Evolutionary conservation across 35 echinoderm and acorn worm species (phyloP).

Genomic region (Heliocidaris erythrogramma): DNA sequence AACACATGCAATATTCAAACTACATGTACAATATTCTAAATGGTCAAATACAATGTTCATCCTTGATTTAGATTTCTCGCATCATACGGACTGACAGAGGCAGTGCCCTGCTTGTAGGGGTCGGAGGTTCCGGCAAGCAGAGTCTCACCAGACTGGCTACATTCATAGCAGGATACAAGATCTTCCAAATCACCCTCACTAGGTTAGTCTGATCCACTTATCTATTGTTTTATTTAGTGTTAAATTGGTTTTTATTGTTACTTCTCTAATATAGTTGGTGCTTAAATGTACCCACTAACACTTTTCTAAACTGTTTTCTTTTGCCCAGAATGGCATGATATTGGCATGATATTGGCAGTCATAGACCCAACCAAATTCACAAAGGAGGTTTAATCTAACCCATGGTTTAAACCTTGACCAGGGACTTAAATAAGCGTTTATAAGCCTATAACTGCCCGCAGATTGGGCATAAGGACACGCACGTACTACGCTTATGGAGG

Average conservation of each 20-base stretch:
- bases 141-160: constrained; percentile 91
- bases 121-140: constrained; percentile 97
- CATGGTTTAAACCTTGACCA: no score
- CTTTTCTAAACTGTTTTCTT: no score
- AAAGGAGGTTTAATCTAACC: no score
- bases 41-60: not conserved
- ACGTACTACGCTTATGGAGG: no score
- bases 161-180: constrained; percentile 98
- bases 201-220: constrained; percentile 51
- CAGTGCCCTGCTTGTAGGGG: constrained; percentile 87
- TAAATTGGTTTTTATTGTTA: not conserved
- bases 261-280: not conserved
- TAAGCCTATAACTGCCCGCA: no score
- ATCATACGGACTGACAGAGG: constrained; percentile 89
- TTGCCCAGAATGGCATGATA: no score
- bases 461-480: no score
- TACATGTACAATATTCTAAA: no score
- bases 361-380: no score
- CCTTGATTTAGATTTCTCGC: constrained; percentile 75
- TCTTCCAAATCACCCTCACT: constrained; percentile 93
- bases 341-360: no score
- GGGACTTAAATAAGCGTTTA: no score
- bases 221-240: not conserved
- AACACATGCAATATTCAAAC: no score
- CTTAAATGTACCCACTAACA: not conserved